Base-by-base conservation (phyloP, 2,113 vertebrate genomes). In the Microcebus ravelobensis region DNA sequence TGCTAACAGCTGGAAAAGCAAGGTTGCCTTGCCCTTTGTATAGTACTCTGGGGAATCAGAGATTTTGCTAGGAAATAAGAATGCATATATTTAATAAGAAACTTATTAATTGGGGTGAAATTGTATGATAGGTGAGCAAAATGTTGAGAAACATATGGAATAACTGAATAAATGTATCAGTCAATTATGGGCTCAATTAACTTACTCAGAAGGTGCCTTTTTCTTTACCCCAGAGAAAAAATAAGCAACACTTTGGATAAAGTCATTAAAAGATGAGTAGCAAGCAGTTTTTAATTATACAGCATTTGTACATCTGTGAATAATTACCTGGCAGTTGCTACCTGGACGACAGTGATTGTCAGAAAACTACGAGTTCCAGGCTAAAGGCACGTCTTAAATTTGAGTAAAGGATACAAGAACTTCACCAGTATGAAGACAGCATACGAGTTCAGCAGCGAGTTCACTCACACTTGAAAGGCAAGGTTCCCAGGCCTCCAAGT, bases 1-100 rank as follows among this genome's bases (percentile, higher is more conserved):
- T 42, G 74, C 86, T 97, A 84, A 76, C 85, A 90, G 77, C 81
- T 96, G 67, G 7, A 86, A 89, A 79, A 93, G 45, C 80, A 97
- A 48, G 13, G 17, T 21, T 39, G 2, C 29, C 4, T 65, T 65
- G 7, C 34, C 18, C 15, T 96, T 84, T 79, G 34, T 82, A 0
- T 31, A 42, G 29, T 68, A 63, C 18, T 29, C 15, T 17, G 2
- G n/a, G 17, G 8, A 79, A 18, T 81, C 31, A 85, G 25, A 39
- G 5, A 73, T 48, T 87, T 87, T 91, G 52, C 73, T 89, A 94
- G 85, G 21, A 79, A 92, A 9, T 81, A 88, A 88, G 85, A 89
- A 36, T 11, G 31, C 34, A 71, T 42, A 79, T 77, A 65, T 87
- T 94, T 77, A 87, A 82, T 31, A 52, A 45, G 45, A 45, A 90